Evolutionary conservation across 1,140 invertebrate species (phyloP).

Genomic region (Trichogramma pretiosum): DNA sequence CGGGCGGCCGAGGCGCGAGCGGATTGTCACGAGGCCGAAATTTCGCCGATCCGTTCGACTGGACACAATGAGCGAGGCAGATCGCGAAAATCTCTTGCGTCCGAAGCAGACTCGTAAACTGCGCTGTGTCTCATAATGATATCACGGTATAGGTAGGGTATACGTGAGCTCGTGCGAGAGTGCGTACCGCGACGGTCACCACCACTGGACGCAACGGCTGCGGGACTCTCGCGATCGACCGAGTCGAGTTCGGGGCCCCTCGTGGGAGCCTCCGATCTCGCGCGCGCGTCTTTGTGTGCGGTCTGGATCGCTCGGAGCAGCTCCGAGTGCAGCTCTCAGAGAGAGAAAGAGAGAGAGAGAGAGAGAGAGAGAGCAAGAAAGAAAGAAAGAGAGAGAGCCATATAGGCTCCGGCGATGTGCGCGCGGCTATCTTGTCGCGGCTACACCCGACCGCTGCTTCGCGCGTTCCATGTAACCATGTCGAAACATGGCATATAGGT

Average conservation of each 20-base stretch:
- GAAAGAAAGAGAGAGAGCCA: no score
- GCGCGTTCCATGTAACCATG: no score
- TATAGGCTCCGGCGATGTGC: no score
- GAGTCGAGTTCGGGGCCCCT: background rate
- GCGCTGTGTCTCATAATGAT: slow-evolving; percentile 28
- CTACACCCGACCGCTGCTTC: slow-evolving; percentile 3
- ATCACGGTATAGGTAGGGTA: slow-evolving; percentile 30
- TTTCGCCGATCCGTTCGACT: background rate
- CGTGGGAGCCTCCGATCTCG: background rate
- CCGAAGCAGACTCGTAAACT: no score
- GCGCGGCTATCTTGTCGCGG: slow-evolving; percentile 13
- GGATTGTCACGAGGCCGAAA: background rate
- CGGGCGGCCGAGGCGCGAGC: background rate
- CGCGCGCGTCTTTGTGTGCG: background rate
- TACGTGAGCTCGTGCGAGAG: slow-evolving; percentile 16
- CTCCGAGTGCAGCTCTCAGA: no score
- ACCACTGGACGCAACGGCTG: background rate
- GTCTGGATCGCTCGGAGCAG: background rate
- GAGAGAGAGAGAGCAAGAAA: no score
- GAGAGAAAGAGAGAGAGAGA: no score
- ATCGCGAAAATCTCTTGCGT: slow-evolving; percentile 28
- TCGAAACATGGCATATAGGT: slow-evolving; percentile 9
- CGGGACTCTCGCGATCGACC: background rate
- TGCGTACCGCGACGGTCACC: slow-evolving; percentile 21
- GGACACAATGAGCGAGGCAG: slow-evolving; percentile 7